phyloP scores from a whole-genome alignment of 2,113 vertebrate species.

The Planiliza haematocheilus region DNA sequence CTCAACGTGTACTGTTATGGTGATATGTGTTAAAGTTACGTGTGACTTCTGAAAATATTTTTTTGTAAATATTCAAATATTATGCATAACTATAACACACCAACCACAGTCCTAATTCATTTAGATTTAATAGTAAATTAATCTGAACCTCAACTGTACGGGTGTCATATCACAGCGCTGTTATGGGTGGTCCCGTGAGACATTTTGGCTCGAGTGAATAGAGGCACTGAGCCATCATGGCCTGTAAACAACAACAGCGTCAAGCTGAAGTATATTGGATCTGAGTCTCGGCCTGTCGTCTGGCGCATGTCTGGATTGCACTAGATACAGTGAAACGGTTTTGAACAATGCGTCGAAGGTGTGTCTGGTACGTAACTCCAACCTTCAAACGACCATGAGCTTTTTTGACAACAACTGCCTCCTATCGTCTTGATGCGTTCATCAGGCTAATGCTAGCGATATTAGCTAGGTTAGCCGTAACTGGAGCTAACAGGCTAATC shows the following conservation, averaged over 20 bases:
- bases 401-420: constrained; percentile 39
- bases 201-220: constrained; percentile 67
- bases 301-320: background rate
- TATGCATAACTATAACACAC: background rate
- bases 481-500: constrained; percentile 56
- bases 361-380: constrained; percentile 67
- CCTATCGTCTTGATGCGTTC: constrained; percentile 25
- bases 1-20: background rate
- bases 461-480: constrained; percentile 46
- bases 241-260: constrained; percentile 83
- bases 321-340: background rate
- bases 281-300: constrained; percentile 54
- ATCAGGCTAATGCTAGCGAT: constrained; percentile 46
- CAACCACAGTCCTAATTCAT: background rate
- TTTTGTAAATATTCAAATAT: background rate
- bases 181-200: constrained; percentile 75
- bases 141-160: background rate
- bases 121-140: background rate
- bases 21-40: background rate
- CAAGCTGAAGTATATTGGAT: constrained; percentile 68
- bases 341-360: constrained; percentile 73
- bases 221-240: constrained; percentile 80
- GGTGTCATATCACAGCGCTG: constrained; percentile 66
- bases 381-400: constrained; percentile 17
- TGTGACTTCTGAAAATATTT: background rate